These are phyloP conservation scores for Plagodis pulveraria DNA, from an alignment of 2,888 invertebrate genomes.

Conservation along the genomic window DNA sequence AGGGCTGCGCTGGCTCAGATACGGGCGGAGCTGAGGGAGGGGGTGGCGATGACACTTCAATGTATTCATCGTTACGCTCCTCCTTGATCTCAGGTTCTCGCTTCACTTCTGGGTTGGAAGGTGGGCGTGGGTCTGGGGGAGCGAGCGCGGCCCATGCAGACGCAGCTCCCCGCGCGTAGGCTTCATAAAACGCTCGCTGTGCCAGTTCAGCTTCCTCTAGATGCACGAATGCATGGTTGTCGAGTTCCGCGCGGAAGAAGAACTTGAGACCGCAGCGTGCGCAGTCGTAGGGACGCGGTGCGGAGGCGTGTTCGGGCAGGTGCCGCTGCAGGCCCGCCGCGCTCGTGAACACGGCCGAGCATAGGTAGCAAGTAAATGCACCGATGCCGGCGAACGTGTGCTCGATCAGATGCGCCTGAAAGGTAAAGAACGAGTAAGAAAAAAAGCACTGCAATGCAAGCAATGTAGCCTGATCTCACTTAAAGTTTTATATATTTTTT, in stretches of 20 bases:
- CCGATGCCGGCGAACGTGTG: conserved; percentile 96
- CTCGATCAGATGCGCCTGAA: conserved; percentile 92
- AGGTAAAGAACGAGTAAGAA: background rate
- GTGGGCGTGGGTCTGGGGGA: conserved; percentile 56
- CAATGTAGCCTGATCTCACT: no score
- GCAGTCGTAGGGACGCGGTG: conserved; percentile 94
- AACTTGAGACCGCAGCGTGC: conserved; percentile 92
- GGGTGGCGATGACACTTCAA: conserved; percentile 78
- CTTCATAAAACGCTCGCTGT: conserved; percentile 77
- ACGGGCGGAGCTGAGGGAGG: conserved; percentile 43
- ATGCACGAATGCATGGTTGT: conserved; percentile 91
- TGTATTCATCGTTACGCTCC: conserved; percentile 77
- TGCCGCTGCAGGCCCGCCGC: conserved; percentile 93
- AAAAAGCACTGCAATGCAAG: no score
- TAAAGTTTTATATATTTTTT: no score
- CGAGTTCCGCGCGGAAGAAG: conserved; percentile 95
- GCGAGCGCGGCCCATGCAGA: conserved; percentile 76
- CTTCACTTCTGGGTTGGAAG: conserved; percentile 57
- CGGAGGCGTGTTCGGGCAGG: conserved; percentile 92
- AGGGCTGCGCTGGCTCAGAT: conserved; percentile 47
- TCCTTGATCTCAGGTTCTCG: conserved; percentile 76
- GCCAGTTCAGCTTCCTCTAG: conserved; percentile 81
- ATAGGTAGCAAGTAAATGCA: conserved; percentile 94
- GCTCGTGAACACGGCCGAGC: conserved; percentile 94
- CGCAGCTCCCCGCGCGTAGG: conserved; percentile 76